Base-by-base conservation (phyloP, 2,888 invertebrate species). In the Acronicta alni region DNA sequence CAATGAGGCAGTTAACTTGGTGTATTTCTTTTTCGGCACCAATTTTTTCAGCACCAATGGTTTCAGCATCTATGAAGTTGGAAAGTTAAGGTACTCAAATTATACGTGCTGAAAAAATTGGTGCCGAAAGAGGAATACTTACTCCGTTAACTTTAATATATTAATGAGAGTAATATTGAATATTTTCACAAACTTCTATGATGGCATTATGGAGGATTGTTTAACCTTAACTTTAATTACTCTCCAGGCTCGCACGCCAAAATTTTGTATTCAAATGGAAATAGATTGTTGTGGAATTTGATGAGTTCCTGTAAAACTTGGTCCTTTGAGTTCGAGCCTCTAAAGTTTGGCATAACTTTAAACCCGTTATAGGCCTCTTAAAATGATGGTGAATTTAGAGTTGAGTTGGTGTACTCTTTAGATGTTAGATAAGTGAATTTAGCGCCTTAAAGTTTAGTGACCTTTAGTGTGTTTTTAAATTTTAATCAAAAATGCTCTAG, bases 271-370 rank as follows among this genome's bases (percentile, higher is more conserved):
- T 64, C 57, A 70, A 71, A 73, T 75, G 55, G 46, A 64, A 67
- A 76, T 73, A 76, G 72, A 65, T 78, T 73, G 68, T 72, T 76
- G 57, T 65, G 57, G 53, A 74, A 72, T 63, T 79, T 73, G 59
- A 58, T 43, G 60, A 79, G 77, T 67, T 66, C 45, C 43, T 16
- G 18, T 42, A 15, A 45, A 76, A 67, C 67, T 76, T 76, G 17
- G 52, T 41, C 43, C 74, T 72, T 69, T 58, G 42, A 26, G 26
- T 47, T 8, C 10, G 42, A 52, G 35, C 32, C 9, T 38, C 38
- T 20, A 7, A 57, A 66, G 54, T 75, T 75, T 53, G 18, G 12
- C 16, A 32, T 64, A 58, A 66, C 53, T 79, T 66, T 44, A 43
- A 38, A 3, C 37, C 42, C 57, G 57, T 59, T 59, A 67, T 56